A percentile compares a stretch with the other conserved stretches of the same genome.
These are phyloP conservation scores for Nematostella vectensis DNA, from an alignment of 92 coral and sea anemone genomes.

Conservation along the genomic window DNA sequence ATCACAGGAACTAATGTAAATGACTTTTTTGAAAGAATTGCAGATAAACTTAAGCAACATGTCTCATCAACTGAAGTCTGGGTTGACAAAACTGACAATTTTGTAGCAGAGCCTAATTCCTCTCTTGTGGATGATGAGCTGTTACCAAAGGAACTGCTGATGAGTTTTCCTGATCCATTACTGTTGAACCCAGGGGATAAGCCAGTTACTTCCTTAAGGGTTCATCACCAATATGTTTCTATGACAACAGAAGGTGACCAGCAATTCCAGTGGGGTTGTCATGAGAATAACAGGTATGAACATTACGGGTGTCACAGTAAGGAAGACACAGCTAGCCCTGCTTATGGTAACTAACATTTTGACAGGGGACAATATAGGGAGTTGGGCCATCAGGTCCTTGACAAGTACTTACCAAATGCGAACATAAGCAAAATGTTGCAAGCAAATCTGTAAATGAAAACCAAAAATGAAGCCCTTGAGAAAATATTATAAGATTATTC, in stretches of 20 bases:
- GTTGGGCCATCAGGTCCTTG: too few species aligned
- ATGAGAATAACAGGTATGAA: too few species aligned
- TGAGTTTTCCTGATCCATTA: constrained; percentile 40
- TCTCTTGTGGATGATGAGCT: constrained; percentile 5
- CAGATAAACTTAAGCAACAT: constrained; percentile 5
- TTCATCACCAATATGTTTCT: constrained; percentile 18
- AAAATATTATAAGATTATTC: too few species aligned
- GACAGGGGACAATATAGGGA: too few species aligned
- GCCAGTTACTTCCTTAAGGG: constrained; percentile 9
- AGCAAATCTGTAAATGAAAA: too few species aligned
- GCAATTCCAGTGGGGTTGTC: constrained; percentile 28
- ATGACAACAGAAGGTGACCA: constrained; percentile 19
- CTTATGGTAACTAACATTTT: too few species aligned
- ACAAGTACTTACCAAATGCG: too few species aligned
- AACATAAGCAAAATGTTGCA: too few species aligned
- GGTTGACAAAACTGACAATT: background rate
- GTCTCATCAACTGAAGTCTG: background rate
- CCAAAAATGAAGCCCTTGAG: too few species aligned
- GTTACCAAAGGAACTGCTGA: constrained; percentile 8
- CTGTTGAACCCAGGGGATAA: constrained; percentile 19
- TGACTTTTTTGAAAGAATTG: constrained; percentile 33
- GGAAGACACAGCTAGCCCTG: too few species aligned
- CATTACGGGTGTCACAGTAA: too few species aligned
- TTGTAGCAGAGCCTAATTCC: background rate
- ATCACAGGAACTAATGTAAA: constrained; percentile 16